A percentile compares a stretch with the other conserved stretches of the same genome.
These are phyloP conservation scores for Lagorchestes hirsutus DNA, from an alignment of 2,797 vertebrate species.

Conservation along the genomic window DNA sequence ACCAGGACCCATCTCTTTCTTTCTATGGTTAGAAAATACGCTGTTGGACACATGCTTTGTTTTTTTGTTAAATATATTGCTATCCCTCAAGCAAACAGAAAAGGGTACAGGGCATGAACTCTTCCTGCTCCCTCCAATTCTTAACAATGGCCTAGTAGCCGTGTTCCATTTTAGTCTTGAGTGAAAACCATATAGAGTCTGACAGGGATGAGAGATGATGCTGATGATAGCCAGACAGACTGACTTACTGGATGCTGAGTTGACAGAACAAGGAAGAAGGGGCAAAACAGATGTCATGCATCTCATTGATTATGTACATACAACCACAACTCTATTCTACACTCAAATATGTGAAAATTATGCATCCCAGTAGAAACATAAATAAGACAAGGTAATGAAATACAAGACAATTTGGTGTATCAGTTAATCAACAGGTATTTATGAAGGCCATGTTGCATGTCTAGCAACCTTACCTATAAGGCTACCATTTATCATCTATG, in stretches of 20 bases:
- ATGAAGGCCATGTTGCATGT: background rate
- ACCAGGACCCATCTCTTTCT: background rate
- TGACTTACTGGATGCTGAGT: background rate
- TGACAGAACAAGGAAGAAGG: background rate
- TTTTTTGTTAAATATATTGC: background rate
- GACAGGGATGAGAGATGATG: background rate
- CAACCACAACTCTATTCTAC: background rate
- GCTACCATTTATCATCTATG: background rate
- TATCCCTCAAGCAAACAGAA: background rate
- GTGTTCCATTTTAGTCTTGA: background rate
- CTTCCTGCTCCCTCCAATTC: background rate
- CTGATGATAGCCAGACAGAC: background rate
- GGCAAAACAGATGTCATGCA: background rate
- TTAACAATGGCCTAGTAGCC: background rate
- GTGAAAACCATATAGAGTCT: background rate
- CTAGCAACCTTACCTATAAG: background rate
- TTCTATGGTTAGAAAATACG: background rate
- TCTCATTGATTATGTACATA: background rate
- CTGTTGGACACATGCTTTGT: background rate
- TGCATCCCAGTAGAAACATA: slow-evolving; percentile 1
- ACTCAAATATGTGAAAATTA: background rate
- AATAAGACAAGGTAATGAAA: background rate
- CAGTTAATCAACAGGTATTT: slow-evolving; percentile 4
- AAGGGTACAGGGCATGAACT: background rate
- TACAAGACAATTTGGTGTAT: background rate